A percentile compares a stretch with the other conserved stretches of the same genome.
phyloP scores from a whole-genome alignment of 2,888 invertebrate genomes.

The Tinea semifulvella region DNA sequence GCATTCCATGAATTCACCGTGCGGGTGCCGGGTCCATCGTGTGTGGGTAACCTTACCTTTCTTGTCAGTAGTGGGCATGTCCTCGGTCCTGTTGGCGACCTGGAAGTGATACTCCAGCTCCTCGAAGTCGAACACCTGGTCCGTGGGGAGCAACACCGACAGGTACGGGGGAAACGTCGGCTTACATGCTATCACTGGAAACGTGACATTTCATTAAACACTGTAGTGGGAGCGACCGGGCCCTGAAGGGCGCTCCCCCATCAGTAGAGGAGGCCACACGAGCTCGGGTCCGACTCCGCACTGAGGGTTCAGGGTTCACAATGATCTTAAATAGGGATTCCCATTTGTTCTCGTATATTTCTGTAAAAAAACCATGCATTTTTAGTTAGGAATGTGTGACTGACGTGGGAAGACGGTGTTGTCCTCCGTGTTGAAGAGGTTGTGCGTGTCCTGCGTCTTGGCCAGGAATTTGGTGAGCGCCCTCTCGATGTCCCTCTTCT shows the following conservation, averaged over 20 bases:
- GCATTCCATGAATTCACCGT: too few species aligned
- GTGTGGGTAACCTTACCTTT: too few species aligned
- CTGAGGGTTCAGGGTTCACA: too few species aligned
- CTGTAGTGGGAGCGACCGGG: too few species aligned
- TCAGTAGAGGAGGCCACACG: too few species aligned
- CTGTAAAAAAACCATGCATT: too few species aligned
- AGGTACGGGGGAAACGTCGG: conserved; percentile 85
- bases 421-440: conserved; percentile 89
- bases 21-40: too few species aligned
- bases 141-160: conserved; percentile 87
- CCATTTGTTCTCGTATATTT: too few species aligned
- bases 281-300: too few species aligned
- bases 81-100: conserved; percentile 71
- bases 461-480: conserved; percentile 93
- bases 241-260: too few species aligned
- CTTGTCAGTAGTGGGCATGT: conserved; percentile 64
- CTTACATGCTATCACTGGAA: conserved; percentile 87
- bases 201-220: conserved; percentile 11
- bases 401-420: conserved; percentile 88
- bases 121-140: conserved; percentile 94
- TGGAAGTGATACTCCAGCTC: conserved; percentile 80
- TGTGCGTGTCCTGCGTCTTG: conserved; percentile 91
- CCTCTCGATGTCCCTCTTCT: conserved; percentile 92
- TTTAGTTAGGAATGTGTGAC: conserved; percentile 35
- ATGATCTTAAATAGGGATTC: too few species aligned